Conservation (phyloP, 2,797 vertebrate genomes). For the Protonibea diacanthus region DNA sequence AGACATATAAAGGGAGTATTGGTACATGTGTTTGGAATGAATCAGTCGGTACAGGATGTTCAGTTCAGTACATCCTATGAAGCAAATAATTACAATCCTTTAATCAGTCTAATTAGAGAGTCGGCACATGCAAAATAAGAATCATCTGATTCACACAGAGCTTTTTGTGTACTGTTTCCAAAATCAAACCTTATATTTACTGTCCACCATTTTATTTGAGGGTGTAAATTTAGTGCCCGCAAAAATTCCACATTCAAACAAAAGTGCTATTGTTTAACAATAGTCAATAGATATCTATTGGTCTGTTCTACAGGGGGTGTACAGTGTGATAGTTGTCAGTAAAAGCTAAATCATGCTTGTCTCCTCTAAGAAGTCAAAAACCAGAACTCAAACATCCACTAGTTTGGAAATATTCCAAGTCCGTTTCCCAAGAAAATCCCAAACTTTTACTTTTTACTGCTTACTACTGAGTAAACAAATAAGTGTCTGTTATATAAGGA, state of each 20-base stretch:
- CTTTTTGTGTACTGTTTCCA: neutral
- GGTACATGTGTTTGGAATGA: neutral
- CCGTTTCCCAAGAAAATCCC: neutral
- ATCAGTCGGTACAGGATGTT: neutral
- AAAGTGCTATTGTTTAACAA: neutral
- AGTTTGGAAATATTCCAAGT: neutral
- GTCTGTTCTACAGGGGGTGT: neutral
- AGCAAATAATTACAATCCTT: slow-evolving; percentile 1
- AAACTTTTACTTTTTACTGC: no score
- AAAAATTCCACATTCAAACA: neutral
- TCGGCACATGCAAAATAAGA: neutral
- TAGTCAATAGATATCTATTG: no score
- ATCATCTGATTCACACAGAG: neutral
- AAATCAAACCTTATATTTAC: no score
- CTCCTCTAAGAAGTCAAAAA: neutral
- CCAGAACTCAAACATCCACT: neutral
- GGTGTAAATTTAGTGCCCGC: neutral
- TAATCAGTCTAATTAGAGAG: neutral
- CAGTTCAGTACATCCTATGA: neutral
- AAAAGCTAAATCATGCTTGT: neutral
- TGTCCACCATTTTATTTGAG: neutral
- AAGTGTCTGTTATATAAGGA: neutral
- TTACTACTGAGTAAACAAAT: no score
- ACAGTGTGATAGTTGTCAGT: neutral
- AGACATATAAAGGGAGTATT: neutral